Percentiles rank a stretch among this genome's conserved stretches.
phyloP scores from a whole-genome alignment of 2,113 vertebrate genomes.

The Corapipo altera region DNA sequence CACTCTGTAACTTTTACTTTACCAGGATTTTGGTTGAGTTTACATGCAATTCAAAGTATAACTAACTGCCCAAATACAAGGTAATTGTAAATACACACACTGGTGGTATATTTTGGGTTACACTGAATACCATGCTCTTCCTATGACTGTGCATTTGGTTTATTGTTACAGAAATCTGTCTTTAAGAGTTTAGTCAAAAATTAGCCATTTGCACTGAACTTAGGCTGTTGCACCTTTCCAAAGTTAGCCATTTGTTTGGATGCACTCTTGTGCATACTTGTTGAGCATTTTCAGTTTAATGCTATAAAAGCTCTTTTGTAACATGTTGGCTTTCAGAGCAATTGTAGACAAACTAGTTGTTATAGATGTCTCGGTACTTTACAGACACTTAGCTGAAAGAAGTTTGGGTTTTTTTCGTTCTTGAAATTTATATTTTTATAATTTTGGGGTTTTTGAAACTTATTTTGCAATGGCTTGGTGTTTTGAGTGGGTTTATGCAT shows the following conservation, averaged over 20 bases:
- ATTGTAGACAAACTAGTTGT: conserved; percentile 54
- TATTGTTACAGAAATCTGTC: conserved; percentile 3
- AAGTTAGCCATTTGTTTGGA: conserved; percentile 65
- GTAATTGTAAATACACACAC: conserved; percentile 28
- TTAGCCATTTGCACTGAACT: conserved; percentile 74
- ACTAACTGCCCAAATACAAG: conserved; percentile 28
- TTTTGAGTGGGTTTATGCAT: conserved; percentile 74
- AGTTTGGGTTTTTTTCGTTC: conserved; percentile 65
- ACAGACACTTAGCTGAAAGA: conserved; percentile 71
- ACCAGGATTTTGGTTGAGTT: conserved; percentile 46
- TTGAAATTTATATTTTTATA: conserved; percentile 86
- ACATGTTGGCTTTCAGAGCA: conserved; percentile 61
- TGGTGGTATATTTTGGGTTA: conserved; percentile 1
- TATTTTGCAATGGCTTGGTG: conserved; percentile 76
- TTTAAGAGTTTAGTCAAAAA: conserved; percentile 35
- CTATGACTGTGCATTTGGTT: conserved; percentile 25
- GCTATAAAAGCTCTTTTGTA: conserved; percentile 44
- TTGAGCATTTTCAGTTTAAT: conserved; percentile 59
- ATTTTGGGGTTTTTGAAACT: conserved; percentile 68
- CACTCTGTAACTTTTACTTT: conserved; percentile 56
- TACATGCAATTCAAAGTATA: conserved; percentile 35
- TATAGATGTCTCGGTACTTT: conserved; percentile 76
- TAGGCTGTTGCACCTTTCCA: conserved; percentile 76
- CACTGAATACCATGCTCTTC: background rate
- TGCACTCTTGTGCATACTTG: conserved; percentile 45